Evolutionary conservation across 2,113 vertebrate species (phyloP), one percentile per base, ranked within the genome.

Genomic region (Oenanthe oenanthe): DNA sequence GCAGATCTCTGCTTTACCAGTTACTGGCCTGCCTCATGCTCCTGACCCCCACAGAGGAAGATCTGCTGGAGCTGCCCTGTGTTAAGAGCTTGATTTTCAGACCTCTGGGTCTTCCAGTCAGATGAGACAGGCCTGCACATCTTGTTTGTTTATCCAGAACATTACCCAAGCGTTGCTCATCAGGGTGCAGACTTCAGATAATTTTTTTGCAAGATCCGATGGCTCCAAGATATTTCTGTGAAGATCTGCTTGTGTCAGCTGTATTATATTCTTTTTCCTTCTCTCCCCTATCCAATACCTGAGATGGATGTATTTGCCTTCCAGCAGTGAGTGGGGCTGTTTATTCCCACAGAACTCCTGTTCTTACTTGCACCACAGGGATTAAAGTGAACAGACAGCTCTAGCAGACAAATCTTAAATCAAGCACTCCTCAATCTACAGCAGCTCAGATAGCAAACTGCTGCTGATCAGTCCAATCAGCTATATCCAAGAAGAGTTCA

Each of bases 171-270:
- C 17, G 21, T 53, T 82, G 40, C 54, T 95, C 77, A 78, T 68
- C 66, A 72, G 77, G 61, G 70, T 67, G 65, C 0, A 1, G 70
- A 85, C 87, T 89, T 95, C 87, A 75, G 87, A 21, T n/a, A 48
- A 21, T 12, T 45, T 78, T 89, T 74, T 94, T 84, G 15, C 36
- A 79, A 72, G 38, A 76, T 79, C 70, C 0, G 0, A 61, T 82
- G 31, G 24, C 68, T 95, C 65, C n/a, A 65, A 88, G 85, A 68
- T 43, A 61, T 54, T 88, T 85, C 43, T 56, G 29, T 60, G 60
- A 74, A 89, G 38, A 79, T 82, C 50, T 92, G 90, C 54, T 68
- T 88, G 40, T 61, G 81, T 82, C 85, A 96, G 81, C 85, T 79
- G 16, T 65, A 82, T 32, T 28, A 31, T 7, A 57, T 12, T 12